phyloP scores from a whole-genome alignment of 2,797 vertebrate genomes.

The Danio tinwini region DNA sequence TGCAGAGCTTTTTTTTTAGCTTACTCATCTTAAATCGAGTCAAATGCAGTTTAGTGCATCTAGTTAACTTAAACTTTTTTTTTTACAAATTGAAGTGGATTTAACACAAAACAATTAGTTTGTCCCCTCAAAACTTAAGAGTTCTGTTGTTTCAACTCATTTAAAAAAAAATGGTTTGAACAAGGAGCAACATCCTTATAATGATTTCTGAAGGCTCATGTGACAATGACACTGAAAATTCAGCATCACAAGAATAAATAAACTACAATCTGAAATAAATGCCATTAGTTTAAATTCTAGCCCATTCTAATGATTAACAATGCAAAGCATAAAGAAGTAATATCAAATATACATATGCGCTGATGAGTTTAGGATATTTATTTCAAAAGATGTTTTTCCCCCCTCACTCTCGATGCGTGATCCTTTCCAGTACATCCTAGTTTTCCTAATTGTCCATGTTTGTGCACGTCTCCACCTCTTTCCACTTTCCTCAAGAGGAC shows the following conservation, averaged over 20 bases:
- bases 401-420: conserved; percentile 60
- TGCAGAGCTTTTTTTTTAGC: too few relatives aligned
- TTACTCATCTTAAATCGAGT: too few relatives aligned
- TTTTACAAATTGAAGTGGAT: too few relatives aligned
- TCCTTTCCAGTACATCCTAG: conserved; percentile 62
- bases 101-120: too few relatives aligned
- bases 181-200: not conserved
- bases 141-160: not conserved
- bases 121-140: too few relatives aligned
- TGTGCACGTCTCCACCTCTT: conserved; percentile 51
- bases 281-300: not conserved
- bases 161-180: too few relatives aligned
- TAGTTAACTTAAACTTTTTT: too few relatives aligned
- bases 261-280: not conserved
- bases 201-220: not conserved
- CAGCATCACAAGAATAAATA: not conserved
- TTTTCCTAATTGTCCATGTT: conserved; percentile 60
- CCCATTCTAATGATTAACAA: too few relatives aligned
- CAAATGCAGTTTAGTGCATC: too few relatives aligned
- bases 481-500: conserved; percentile 63
- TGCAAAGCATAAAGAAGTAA: too few relatives aligned
- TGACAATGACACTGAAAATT: not conserved
- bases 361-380: not conserved
- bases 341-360: not conserved
- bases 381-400: not conserved